These are phyloP conservation scores for Drosophila emarginata DNA, from an alignment of 2,888 invertebrate species.

Conservation along the genomic window DNA sequence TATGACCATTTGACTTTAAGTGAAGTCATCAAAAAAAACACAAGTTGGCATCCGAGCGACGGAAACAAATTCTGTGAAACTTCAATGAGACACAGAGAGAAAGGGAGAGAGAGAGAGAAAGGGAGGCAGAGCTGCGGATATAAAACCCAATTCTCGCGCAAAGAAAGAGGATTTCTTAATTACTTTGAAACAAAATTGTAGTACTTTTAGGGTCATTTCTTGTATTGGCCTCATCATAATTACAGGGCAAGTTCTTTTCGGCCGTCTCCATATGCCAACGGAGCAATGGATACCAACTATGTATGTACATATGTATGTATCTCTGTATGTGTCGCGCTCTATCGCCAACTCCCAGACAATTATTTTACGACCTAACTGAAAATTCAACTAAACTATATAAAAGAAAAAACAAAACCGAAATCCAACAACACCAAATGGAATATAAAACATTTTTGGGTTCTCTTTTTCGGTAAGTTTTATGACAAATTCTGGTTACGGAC, in stretches of 20 bases:
- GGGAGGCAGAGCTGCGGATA: conserved; percentile 43
- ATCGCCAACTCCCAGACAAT: conserved; percentile 62
- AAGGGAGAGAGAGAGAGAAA: conserved; percentile 24
- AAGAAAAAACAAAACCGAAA: conserved; percentile 5
- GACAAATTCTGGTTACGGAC: conserved; percentile 63
- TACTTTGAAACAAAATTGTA: conserved; percentile 43
- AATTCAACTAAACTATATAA: conserved; percentile 15
- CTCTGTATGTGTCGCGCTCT: conserved; percentile 70
- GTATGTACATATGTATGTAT: background rate
- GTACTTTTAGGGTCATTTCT: conserved; percentile 68
- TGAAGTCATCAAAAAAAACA: conserved; percentile 76
- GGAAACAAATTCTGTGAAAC: conserved; percentile 67
- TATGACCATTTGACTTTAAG: conserved; percentile 72
- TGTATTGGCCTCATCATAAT: conserved; percentile 75
- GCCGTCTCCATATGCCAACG: conserved; percentile 29
- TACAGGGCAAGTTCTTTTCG: conserved; percentile 63
- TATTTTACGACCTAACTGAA: conserved; percentile 71
- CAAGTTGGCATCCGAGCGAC: conserved; percentile 47
- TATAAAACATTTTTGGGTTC: conserved; percentile 40
- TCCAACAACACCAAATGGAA: conserved; percentile 22
- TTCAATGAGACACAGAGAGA: conserved; percentile 44
- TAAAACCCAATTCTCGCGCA: conserved; percentile 47
- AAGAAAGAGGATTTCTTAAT: conserved; percentile 75
- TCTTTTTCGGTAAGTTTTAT: conserved; percentile 35
- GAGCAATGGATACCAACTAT: conserved; percentile 22